These are phyloP conservation scores for Gasterosteus aculeatus DNA, from an alignment of 2,113 vertebrate genomes.

Conservation along the genomic window DNA sequence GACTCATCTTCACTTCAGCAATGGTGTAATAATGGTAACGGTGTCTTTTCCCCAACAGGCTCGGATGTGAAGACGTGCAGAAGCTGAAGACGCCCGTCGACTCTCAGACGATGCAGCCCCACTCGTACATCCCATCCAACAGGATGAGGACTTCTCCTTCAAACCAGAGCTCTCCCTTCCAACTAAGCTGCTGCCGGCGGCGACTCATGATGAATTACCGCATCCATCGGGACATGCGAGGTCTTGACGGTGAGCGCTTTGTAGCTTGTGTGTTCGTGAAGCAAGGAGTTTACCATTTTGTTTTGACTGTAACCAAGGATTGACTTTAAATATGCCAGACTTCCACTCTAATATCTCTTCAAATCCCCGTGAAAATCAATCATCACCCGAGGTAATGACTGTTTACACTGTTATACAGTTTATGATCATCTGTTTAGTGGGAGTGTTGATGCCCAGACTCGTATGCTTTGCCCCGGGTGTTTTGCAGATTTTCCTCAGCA, in stretches of 20 bases:
- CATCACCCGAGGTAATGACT: conserved; percentile 63
- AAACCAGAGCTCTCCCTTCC: conserved; percentile 54
- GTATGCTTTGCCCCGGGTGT: conserved; percentile 46
- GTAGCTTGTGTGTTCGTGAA: conserved; percentile 11
- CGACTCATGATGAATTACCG: conserved; percentile 50
- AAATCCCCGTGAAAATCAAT: conserved; percentile 68
- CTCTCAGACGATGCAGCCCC: not conserved
- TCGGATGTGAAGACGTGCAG: not conserved
- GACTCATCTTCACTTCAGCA: not conserved
- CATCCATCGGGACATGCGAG: conserved; percentile 43
- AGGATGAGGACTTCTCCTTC: conserved; percentile 32
- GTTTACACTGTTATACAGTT: conserved; percentile 66
- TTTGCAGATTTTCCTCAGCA: conserved; percentile 47
- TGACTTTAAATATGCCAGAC: conserved; percentile 60
- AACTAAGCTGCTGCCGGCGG: conserved; percentile 53
- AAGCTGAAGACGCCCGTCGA: not conserved
- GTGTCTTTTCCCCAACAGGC: not conserved
- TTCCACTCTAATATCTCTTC: conserved; percentile 63
- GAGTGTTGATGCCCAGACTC: conserved; percentile 55
- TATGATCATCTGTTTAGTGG: conserved; percentile 55
- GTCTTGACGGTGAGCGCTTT: conserved; percentile 53
- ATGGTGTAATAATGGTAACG: not conserved
- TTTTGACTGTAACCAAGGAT: conserved; percentile 62
- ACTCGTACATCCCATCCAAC: conserved; percentile 32
- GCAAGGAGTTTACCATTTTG: conserved; percentile 33